phyloP scores from a whole-genome alignment of 2,113 vertebrate genomes.

The Bubo scandiacus region DNA sequence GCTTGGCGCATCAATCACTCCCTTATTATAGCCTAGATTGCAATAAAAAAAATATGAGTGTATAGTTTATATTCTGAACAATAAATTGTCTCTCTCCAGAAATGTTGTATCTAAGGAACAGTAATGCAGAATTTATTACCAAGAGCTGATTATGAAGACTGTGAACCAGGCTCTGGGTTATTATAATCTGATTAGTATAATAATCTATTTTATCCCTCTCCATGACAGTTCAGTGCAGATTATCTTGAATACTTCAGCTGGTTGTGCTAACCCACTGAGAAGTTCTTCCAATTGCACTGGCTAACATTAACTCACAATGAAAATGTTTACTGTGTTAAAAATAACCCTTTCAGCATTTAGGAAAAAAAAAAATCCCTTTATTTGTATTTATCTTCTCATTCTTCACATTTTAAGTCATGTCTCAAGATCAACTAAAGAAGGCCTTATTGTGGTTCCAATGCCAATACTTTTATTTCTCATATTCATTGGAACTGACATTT shows the following conservation, averaged over 20 bases:
- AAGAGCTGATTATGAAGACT: neutral
- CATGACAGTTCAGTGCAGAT: neutral
- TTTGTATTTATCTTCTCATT: conserved; percentile 40
- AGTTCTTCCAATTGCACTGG: neutral
- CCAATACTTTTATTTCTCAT: conserved; percentile 28
- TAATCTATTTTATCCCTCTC: neutral
- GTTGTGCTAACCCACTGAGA: neutral
- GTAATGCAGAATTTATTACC: neutral
- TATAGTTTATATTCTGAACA: neutral
- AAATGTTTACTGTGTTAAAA: conserved; percentile 30
- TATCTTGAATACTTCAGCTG: neutral
- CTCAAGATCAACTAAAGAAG: conserved; percentile 10
- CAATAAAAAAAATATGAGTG: rapidly evolving
- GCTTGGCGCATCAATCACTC: neutral
- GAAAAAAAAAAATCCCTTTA: neutral
- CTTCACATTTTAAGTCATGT: conserved; percentile 47
- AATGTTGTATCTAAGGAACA: neutral
- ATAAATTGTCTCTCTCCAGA: neutral
- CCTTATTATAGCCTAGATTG: neutral
- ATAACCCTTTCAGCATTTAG: conserved; percentile 35
- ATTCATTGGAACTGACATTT: conserved; percentile 36
- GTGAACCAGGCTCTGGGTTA: neutral
- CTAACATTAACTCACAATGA: neutral
- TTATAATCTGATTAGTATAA: neutral
- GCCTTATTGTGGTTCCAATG: conserved; percentile 15